phyloP scores from a whole-genome alignment of 64 coral and sea anemone species.

The Montipora sp. region DNA sequence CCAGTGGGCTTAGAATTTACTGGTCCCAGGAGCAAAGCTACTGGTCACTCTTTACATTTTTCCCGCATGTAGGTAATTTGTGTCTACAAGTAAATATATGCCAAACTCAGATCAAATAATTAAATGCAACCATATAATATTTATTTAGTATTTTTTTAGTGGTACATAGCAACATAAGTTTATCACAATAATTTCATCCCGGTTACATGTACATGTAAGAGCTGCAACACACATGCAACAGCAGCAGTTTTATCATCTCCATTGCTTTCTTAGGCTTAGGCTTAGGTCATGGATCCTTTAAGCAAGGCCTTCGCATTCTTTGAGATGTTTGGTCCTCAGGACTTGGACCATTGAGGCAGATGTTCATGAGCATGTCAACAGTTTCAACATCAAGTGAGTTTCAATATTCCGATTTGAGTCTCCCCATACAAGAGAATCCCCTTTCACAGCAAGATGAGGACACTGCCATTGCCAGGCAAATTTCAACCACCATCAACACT shows the following conservation, averaged over 20 bases:
- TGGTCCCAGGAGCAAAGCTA: constrained; percentile 62
- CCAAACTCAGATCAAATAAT: constrained; percentile 16
- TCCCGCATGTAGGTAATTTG: constrained; percentile 29
- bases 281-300: neutral
- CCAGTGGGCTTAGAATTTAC: constrained; percentile 64
- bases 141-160: constrained; percentile 41
- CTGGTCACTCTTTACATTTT: constrained; percentile 53
- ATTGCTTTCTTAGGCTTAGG: constrained; percentile 39
- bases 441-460: too few relatives aligned
- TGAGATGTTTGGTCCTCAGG: too few relatives aligned
- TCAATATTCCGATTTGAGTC: too few relatives aligned
- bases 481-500: too few relatives aligned
- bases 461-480: too few relatives aligned
- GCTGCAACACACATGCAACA: constrained; percentile 38
- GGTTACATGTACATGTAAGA: constrained; percentile 1
- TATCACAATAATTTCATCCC: constrained; percentile 43
- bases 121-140: neutral
- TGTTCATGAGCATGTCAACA: too few relatives aligned
- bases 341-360: too few relatives aligned
- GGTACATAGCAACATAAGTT: constrained; percentile 28
- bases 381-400: too few relatives aligned
- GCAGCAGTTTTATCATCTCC: constrained; percentile 47
- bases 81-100: constrained; percentile 30
- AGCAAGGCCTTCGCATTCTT: too few relatives aligned
- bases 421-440: too few relatives aligned